Conservation (phyloP, 35 echinoderm and acorn worm species). For the Heliocidaris tuberculata region DNA sequence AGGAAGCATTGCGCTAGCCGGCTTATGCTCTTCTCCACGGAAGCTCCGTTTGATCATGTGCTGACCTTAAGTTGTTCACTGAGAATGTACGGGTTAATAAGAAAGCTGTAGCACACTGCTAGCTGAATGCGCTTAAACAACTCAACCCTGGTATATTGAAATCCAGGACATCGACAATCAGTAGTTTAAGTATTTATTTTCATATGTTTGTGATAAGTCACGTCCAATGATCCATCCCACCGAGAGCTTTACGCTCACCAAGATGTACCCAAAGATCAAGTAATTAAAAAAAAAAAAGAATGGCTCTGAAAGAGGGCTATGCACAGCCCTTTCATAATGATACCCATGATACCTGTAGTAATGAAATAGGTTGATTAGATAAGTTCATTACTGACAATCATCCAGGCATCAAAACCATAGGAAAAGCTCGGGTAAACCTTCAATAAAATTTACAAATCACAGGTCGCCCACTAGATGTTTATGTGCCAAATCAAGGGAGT, state of each 20-base stretch:
- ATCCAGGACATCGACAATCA: conserved; percentile 3
- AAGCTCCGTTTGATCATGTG: neutral
- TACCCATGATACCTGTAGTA: neutral
- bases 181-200: conserved; percentile 6
- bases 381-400: neutral
- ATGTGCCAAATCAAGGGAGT: neutral
- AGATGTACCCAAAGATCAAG: neutral
- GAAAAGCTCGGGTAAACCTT: no score
- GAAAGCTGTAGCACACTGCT: neutral
- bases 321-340: no score
- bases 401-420: neutral
- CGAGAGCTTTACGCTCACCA: neutral
- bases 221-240: neutral
- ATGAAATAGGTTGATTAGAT: neutral
- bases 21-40: neutral
- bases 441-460: neutral
- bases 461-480: neutral
- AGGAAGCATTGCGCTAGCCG: neutral
- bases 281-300: neutral
- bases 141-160: neutral
- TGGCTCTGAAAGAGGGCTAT: no score
- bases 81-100: neutral
- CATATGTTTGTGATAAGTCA: neutral
- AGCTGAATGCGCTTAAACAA: neutral
- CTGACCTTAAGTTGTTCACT: neutral